A percentile compares a stretch with the other conserved stretches of the same genome.
These are phyloP conservation scores for Epizoanthus illoricatus DNA, from an alignment of 92 coral and sea anemone genomes.

Conservation along the genomic window DNA sequence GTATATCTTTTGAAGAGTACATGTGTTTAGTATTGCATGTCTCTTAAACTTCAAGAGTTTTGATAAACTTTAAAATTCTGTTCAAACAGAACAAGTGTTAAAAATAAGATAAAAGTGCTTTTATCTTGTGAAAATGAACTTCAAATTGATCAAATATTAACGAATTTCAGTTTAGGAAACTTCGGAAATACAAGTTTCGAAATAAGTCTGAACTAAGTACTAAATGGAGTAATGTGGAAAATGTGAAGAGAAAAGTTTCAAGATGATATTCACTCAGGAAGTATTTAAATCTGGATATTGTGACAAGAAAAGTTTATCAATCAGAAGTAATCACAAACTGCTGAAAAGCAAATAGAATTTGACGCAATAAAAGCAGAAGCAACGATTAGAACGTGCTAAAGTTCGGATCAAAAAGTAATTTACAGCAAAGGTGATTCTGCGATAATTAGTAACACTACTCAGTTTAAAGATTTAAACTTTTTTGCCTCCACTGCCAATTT, in stretches of 20 bases:
- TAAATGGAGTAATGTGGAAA: not conserved
- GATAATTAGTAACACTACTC: conserved; percentile 1
- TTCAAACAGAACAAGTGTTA: not conserved
- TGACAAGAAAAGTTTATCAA: not conserved
- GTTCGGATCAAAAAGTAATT: not conserved
- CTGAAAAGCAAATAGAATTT: conserved; percentile 5
- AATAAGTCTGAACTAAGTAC: not conserved
- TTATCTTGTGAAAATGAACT: not conserved
- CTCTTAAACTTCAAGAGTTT: too few species aligned
- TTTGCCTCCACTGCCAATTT: not conserved
- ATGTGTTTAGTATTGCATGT: too few species aligned
- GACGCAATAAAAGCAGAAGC: not conserved
- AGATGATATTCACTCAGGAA: not conserved
- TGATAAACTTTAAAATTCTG: too few species aligned
- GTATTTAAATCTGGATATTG: not conserved
- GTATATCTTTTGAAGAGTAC: too few species aligned
- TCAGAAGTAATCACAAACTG: not conserved
- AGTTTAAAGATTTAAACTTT: conserved; percentile 2
- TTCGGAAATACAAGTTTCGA: not conserved
- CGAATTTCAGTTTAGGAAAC: not conserved
- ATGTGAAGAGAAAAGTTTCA: too few species aligned
- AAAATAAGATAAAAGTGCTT: not conserved
- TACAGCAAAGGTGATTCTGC: conserved; percentile 21
- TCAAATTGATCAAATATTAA: not conserved
- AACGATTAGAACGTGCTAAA: not conserved